Evolutionary conservation across 1,140 invertebrate genomes (phyloP), one percentile per base, ranked within the genome.

Genomic region (Drosophila kurseongensis): DNA sequence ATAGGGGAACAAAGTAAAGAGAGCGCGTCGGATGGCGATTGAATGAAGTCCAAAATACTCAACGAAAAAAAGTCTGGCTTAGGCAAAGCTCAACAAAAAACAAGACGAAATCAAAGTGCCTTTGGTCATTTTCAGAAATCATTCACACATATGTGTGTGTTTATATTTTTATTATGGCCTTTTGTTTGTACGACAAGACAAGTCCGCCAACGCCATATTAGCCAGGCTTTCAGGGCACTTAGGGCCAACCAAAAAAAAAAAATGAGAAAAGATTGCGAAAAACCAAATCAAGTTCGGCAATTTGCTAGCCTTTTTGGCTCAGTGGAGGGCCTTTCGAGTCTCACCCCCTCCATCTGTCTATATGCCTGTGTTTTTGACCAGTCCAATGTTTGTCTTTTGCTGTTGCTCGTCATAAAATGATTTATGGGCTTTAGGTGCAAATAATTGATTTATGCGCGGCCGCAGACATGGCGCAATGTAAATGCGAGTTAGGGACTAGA

Each of bases 381-480:
- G 60, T 76, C 78, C 56, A 72, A 81, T 78, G 80, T 78, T 78
- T 62, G 80, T 42, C 69, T 72, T 80, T 78, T 52, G 35, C 62
- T 80, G 71, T 80, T 14, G 56, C 67, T 81, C 74, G 69, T 85
- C 78, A 82, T 65, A 67, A 71, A 72, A 55, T 86, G 82, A 86
- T 86, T 86, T 86, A 86, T 86, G 75, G 56, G 82, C 52, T 41
- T 50, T 66, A 75, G 81, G 78, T 85, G 81, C 82, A 85, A 85
- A 86, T 85, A 85, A 85, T 85, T 85, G 81, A 85, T 85, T 85
- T 85, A 85, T 86, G 81, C 63, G 42, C 61, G 40, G 63, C 32
- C 40, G 14, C 54, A 55, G 54, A 50, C 75, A 65, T 66, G 67
- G 61, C 57, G 66, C 57, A 75, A 66, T 50, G 29, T 60, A 73